Percentiles rank a stretch among this genome's conserved stretches.
Conservation (phyloP, 2,888 invertebrate species). For the Thysanoteuthis rhombus region DNA sequence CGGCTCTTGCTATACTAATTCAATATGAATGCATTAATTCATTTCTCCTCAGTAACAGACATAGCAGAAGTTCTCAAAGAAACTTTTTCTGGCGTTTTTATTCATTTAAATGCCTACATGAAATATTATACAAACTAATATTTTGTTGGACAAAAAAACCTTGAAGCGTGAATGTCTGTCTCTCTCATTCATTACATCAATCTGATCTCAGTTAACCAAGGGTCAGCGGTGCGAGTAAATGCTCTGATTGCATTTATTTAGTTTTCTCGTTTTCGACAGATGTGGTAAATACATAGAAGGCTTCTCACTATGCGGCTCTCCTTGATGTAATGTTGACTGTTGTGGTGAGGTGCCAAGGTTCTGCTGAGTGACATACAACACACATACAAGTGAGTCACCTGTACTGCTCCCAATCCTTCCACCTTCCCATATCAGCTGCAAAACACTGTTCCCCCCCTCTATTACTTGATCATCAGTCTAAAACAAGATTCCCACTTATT, state of each 20-base stretch:
- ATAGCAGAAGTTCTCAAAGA: neutral
- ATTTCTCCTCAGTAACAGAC: neutral
- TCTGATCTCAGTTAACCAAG: neutral
- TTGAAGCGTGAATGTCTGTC: neutral
- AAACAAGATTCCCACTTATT: neutral
- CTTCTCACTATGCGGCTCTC: neutral
- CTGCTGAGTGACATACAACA: conserved; percentile 28
- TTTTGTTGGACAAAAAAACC: neutral
- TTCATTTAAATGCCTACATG: neutral
- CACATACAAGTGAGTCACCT: conserved; percentile 24
- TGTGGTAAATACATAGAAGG: conserved; percentile 30
- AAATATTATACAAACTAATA: neutral
- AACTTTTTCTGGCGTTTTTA: neutral
- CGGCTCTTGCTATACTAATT: neutral
- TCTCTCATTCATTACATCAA: neutral
- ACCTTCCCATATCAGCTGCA: conserved; percentile 16
- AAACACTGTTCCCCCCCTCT: neutral
- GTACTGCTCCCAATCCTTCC: conserved; percentile 19
- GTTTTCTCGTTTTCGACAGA: conserved; percentile 29
- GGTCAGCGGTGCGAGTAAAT: conserved; percentile 21
- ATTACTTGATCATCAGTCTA: neutral
- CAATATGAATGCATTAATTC: neutral
- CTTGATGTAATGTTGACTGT: conserved; percentile 28
- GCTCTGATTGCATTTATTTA: conserved; percentile 28
- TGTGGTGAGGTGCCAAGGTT: conserved; percentile 15